Base-by-base conservation (phyloP, 2,888 invertebrate genomes). In the Holacanthella duospinosa region DNA sequence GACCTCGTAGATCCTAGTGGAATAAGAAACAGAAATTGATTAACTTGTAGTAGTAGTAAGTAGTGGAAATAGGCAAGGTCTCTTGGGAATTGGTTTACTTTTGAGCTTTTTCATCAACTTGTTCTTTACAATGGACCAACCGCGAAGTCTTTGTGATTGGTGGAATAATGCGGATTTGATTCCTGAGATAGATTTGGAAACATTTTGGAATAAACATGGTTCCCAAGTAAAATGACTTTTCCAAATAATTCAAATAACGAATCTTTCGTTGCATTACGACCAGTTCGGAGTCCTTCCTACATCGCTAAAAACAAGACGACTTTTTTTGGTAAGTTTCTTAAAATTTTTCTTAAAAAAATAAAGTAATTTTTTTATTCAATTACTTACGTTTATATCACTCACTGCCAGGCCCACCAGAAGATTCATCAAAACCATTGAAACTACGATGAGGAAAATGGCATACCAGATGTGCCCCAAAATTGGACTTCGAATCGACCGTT, bases 361-460 rank as follows among this genome's bases (percentile, higher is more conserved):
- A 36, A 36, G 16, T 36, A 36, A 12, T 36, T 36, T 36, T 36
- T 16, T 36, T 6, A 36, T 36, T 36, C 29, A 25, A 48, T 25
- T n/a, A n/a, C 60, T 60, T 61, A 65, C 69, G 57, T 64, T 64
- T 55, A 69, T 69, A 56, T 69, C 69, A 25, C 63, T 65, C 3
- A 69, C 69, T 16, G 69, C 67, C 29, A 69, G 25, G 25, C 68
- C 69, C 12, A 69, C 67, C 0, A 69, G 57, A 1, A 69, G 28
- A 54, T 69, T 69, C 67, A 66, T 67, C 1, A 69, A 60, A 2
- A 68, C 65, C 53, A 69, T 55, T 2, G 68, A 68, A 27, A 69
- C 54, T 58, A 64, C 64, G 12, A 69, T 62, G 25, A 69, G 48
- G 43, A 66, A 64, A 1, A 43, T 53, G 26, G 65, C 64, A 43